Evolutionary conservation across 2,888 invertebrate genomes (phyloP).

Genomic region (Chalcis sispes): DNA sequence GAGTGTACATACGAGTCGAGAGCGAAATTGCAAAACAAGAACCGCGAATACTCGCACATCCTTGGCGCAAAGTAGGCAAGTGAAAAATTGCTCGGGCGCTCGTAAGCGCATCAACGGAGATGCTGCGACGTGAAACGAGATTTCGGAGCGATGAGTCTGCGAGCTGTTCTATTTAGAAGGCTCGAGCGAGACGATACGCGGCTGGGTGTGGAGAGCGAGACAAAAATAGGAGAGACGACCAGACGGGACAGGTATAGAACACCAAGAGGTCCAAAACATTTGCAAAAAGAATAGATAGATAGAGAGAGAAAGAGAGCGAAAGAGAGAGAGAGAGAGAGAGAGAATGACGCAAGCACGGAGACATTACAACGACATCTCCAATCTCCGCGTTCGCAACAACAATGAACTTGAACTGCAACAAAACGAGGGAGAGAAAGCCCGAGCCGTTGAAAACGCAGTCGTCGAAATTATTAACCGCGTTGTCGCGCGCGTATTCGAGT

Average conservation of each 20-base stretch:
- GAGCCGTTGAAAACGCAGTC: too few species aligned
- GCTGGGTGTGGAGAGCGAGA: not conserved
- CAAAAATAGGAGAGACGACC: slow-evolving; percentile 31
- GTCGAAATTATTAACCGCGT: too few species aligned
- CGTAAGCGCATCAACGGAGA: slow-evolving; percentile 27
- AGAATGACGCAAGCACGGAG: not conserved
- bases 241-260: slow-evolving; percentile 19
- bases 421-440: too few species aligned
- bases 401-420: too few species aligned
- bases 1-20: too few species aligned
- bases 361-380: too few species aligned
- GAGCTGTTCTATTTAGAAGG: slow-evolving; percentile 41
- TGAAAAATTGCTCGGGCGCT: slow-evolving; percentile 29
- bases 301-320: slow-evolving; percentile 31
- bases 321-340: slow-evolving; percentile 5
- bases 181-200: too few species aligned
- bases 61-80: not conserved
- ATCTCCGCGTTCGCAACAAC: too few species aligned
- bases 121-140: slow-evolving; percentile 26
- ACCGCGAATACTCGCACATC: not conserved
- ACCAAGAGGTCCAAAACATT: too few species aligned
- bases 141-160: slow-evolving; percentile 27
- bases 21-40: slow-evolving; percentile 35
- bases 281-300: too few species aligned
- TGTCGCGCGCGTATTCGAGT: too few species aligned